Evolutionary conservation across 1,140 invertebrate species (phyloP), one percentile per base, ranked within the genome.

Genomic region (Zaprionus nigranus): DNA sequence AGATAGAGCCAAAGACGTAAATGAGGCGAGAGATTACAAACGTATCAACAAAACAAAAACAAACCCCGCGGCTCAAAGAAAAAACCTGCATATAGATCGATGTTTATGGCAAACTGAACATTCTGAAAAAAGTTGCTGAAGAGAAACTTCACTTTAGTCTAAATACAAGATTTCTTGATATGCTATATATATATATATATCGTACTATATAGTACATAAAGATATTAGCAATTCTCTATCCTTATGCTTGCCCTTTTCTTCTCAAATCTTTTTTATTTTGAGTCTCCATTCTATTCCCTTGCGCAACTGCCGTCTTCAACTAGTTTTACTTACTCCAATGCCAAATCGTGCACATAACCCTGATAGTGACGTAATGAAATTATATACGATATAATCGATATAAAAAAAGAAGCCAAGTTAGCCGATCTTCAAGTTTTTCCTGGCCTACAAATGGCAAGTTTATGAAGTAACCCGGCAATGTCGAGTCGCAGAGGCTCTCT

Each of bases 11-110:
- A 62, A 65, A 65, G 12, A 53, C 58, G 46, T 34, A 71, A 63
- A 71, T 57, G 22, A 64, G 53, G 53, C 63, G 53, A 65, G 38
- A 56, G 51, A 59, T 64, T 56, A 20, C 58, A 73, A 51, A 49
- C 28, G 38, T 65, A 68, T n/a, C 15, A 64, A 28, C 38, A 59
- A 68, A 72, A 69, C 54, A 62, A 64, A 77, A 64, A 71, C 26
- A 40, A 26, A 53, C 58, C 58, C 40, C 58, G 22, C 22, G 49
- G 22, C n/a, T 20, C 12, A 6, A 60, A 34, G 22, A 15, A n/a
- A 43, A 62, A 62, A 22, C 9, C 26, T 20, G 20, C 34, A 63
- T 36, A 36, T 38, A 20, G 36, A 59, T 46, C 40, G 40, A 9
- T 46, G 40, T 17, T 46, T n/a, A 17, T 17, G 6, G 6, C 15